Conservation (phyloP, 1,140 invertebrate species). For the Polypedilum pembai region DNA sequence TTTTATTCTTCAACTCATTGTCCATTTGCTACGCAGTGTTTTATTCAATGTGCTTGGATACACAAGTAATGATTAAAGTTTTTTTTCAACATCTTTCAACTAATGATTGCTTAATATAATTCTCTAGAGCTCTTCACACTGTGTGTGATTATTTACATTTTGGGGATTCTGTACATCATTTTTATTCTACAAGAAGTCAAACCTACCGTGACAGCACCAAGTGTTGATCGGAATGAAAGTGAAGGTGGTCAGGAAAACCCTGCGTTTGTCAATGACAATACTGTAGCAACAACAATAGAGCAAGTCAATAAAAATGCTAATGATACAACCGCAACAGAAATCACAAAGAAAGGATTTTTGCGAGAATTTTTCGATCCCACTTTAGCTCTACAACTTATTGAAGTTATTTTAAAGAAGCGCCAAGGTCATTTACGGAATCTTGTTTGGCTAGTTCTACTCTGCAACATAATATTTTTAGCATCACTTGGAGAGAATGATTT, state of each 20-base stretch:
- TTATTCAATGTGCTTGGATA: not conserved
- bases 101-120: not conserved
- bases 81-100: not conserved
- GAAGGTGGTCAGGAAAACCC: conserved; percentile 33
- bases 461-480: conserved; percentile 20
- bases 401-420: conserved; percentile 38
- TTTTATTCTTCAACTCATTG: conserved; percentile 36
- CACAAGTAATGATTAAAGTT: conserved; percentile 22
- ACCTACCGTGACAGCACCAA: conserved; percentile 28
- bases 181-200: conserved; percentile 41
- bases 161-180: conserved; percentile 40
- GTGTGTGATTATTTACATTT: conserved; percentile 37
- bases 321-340: not conserved
- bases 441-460: not conserved
- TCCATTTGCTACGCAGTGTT: not conserved
- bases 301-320: not conserved
- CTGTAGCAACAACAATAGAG: not conserved
- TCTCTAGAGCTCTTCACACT: conserved; percentile 27
- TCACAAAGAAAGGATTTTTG: conserved; percentile 32
- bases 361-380: conserved; percentile 42
- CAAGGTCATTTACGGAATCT: conserved; percentile 36
- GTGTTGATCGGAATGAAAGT: not conserved
- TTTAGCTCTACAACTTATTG: conserved; percentile 38
- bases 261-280: conserved; percentile 31
- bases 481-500: conserved; percentile 37